Evolutionary conservation across 2,888 invertebrate genomes (phyloP).

Genomic region (Panzeria rudis): DNA sequence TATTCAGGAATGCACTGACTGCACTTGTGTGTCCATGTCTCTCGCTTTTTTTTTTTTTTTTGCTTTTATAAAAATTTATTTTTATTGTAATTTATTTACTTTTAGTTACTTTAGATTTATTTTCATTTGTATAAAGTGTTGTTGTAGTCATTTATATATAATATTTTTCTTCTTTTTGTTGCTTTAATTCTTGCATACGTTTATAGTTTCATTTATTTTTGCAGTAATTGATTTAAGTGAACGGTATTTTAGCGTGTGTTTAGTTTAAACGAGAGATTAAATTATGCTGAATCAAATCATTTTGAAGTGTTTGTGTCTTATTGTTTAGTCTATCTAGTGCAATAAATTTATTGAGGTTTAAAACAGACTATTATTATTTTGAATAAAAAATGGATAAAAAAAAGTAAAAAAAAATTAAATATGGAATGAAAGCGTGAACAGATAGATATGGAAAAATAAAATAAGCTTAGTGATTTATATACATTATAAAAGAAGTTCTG

Average conservation of each 20-base stretch:
- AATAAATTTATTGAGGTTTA: constrained; percentile 1
- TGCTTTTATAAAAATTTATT: constrained; percentile 56
- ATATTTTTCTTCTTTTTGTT: constrained; percentile 30
- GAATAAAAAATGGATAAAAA: not conserved
- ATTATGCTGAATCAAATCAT: constrained; percentile 65
- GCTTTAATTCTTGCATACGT: constrained; percentile 57
- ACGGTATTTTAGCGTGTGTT: constrained; percentile 65
- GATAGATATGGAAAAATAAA: not conserved
- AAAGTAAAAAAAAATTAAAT: not conserved
- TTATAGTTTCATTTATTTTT: constrained; percentile 27
- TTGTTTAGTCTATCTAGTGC: constrained; percentile 13
- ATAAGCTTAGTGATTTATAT: not conserved
- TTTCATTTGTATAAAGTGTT: constrained; percentile 25
- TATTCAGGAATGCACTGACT: constrained; percentile 55
- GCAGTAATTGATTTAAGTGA: constrained; percentile 69
- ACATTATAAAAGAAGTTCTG: too few species aligned
- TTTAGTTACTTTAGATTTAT: constrained; percentile 30
- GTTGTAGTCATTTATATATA: constrained; percentile 36
- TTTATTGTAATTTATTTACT: constrained; percentile 60
- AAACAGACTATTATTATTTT: constrained; percentile 10
- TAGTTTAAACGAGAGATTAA: constrained; percentile 55
- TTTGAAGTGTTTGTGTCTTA: constrained; percentile 47
- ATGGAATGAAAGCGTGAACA: constrained; percentile 11
- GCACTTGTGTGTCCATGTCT: constrained; percentile 66
- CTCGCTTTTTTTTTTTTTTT: constrained; percentile 26